Base-by-base conservation (phyloP, 2,113 vertebrate genomes). In the Elaphurus davidianus region DNA sequence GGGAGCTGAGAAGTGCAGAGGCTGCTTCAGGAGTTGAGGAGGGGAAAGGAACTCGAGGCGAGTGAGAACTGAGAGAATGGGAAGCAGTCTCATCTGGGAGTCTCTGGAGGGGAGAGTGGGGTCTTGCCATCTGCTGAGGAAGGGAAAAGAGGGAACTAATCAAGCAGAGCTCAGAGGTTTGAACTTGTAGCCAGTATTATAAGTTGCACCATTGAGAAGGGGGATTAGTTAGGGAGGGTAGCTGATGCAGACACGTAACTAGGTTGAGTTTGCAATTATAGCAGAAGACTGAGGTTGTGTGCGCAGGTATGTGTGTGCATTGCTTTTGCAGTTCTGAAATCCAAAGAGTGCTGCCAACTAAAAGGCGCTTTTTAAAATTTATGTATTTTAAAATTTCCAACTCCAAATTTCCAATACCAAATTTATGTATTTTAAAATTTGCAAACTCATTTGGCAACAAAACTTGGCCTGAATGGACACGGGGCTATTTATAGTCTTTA, bases 321-420 rank as follows among this genome's bases (percentile, higher is more conserved):
- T 81, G 28, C 52, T 90, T 96, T 91, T 96, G 30, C 6, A 96
- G 14, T 91, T 91, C 47, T 93, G 86, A 94, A 96, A 88, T 89
- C 52, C 91, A 88, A 87, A 96, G n/a, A 87, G 47, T 91, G 62
- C 67, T 94, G 13, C 6, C 96, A 82, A 86, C n/a, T 23, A 36
- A 94, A 91, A 47, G 16, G 33, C 21, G 47, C 47, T 81, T 81
- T 81, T 21, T 0, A 81, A 33, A 21, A 3, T 81, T 81, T 52
- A 55, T 78, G 54, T 88, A 67, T 91, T 76, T 86, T 81, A 54
- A 81, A 81, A 40, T 95, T 94, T 96, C 43, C 0, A 33, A 40
- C 40, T 40, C 40, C 40, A 40, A 40, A 40, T 40, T 40, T 40
- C 40, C 40, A 40, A 40, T 40, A 40, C 40, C 40, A 33, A 21